A percentile compares a stretch with the other conserved stretches of the same genome.
These are phyloP conservation scores for Vulpes vulpes DNA, from an alignment of 2,113 vertebrate genomes.

Conservation along the genomic window DNA sequence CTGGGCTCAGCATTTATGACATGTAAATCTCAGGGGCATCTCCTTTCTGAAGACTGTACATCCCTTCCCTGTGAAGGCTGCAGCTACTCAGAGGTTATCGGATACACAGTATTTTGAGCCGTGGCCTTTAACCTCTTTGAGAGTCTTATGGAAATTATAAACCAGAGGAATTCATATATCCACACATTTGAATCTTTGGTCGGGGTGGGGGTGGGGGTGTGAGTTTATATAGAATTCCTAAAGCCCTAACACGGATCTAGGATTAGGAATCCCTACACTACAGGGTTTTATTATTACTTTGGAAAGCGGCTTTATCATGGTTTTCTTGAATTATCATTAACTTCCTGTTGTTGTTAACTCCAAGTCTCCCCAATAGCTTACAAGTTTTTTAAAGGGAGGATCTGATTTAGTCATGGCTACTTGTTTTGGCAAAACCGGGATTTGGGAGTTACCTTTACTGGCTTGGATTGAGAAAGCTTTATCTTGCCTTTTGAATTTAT, in stretches of 20 bases:
- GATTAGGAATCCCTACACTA: not conserved
- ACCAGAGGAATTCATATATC: not conserved
- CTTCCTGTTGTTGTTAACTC: not conserved
- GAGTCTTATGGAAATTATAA: constrained; percentile 24
- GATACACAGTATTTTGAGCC: not conserved
- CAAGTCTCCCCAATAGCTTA: constrained; percentile 23
- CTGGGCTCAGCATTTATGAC: not conserved
- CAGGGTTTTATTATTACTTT: not conserved
- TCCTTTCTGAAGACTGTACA: not conserved
- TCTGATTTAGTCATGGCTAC: not conserved
- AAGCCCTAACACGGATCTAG: not conserved
- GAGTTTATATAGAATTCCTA: not conserved
- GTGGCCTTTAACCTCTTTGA: not conserved
- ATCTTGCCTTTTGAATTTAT: not conserved
- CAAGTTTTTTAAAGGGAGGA: constrained; percentile 6
- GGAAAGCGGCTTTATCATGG: constrained; percentile 8
- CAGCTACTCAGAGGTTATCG: constrained; percentile 1
- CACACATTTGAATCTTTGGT: not conserved
- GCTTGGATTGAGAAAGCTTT: constrained; percentile 30
- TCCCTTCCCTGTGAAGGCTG: not conserved
- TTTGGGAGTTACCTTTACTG: constrained; percentile 25
- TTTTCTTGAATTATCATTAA: constrained; percentile 48
- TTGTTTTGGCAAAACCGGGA: not conserved
- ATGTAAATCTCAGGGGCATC: not conserved
- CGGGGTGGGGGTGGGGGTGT: not conserved